These are phyloP conservation scores for Drosophila heteroneura DNA, from an alignment of 2,888 invertebrate species.

Conservation along the genomic window DNA sequence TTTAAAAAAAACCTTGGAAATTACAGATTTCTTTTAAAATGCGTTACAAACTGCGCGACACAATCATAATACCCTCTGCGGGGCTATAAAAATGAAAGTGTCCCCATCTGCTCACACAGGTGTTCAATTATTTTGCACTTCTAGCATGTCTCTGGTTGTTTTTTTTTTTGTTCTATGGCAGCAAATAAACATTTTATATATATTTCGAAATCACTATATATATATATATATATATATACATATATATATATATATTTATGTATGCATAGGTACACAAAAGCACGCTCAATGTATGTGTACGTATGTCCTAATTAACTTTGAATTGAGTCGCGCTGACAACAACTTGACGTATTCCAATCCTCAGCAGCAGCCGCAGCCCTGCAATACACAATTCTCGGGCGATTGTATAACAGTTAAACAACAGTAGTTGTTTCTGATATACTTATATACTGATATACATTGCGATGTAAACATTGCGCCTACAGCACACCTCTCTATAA, in stretches of 20 bases:
- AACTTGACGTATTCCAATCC: conserved; percentile 35
- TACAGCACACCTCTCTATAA: not conserved
- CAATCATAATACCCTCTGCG: not conserved
- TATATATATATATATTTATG: not conserved
- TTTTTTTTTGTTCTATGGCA: not conserved
- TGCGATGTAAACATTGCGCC: not conserved
- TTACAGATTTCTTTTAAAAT: too few relatives aligned
- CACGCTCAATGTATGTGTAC: not conserved
- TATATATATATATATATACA: not conserved
- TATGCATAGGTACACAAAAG: not conserved
- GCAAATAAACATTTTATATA: conserved; percentile 12
- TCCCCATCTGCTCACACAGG: conserved; percentile 13
- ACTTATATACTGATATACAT: not conserved
- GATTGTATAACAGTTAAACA: conserved; percentile 29
- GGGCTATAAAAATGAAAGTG: not conserved
- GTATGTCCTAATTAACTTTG: conserved; percentile 52
- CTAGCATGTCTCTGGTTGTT: not conserved
- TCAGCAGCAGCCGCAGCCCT: conserved; percentile 18
- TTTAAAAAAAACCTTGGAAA: too few relatives aligned
- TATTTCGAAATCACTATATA: conserved; percentile 4
- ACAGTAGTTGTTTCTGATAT: conserved; percentile 11
- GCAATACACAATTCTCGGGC: conserved; percentile 25
- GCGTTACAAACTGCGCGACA: not conserved
- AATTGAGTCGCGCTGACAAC: conserved; percentile 42
- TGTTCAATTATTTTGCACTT: conserved; percentile 4